phyloP scores from a whole-genome alignment of 2,888 invertebrate species.

The Lepidocyrtoides sp. region DNA sequence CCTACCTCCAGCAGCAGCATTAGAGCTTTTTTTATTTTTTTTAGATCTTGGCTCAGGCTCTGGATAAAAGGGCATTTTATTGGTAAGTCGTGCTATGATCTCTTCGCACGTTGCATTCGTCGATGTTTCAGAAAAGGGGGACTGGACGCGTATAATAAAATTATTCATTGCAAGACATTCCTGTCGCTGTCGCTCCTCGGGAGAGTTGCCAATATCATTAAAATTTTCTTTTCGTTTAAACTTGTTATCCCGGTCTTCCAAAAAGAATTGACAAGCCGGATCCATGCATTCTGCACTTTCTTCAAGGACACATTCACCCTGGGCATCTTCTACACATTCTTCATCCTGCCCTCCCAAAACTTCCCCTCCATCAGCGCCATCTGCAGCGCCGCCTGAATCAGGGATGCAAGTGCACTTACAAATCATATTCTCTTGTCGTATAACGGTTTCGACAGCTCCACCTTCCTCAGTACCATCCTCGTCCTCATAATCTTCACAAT shows the following conservation, averaged over 20 bases:
- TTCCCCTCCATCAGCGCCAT: neutral
- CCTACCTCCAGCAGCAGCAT: no score
- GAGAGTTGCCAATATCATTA: neutral
- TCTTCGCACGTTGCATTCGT: constrained; percentile 63
- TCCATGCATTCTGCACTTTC: constrained; percentile 69
- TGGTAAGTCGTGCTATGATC: constrained; percentile 64
- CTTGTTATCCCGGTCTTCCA: constrained; percentile 10
- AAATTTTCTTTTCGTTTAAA: constrained; percentile 11
- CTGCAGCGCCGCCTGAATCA: neutral
- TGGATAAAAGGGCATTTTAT: constrained; percentile 32
- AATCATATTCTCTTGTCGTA: no score
- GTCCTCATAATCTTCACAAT: neutral
- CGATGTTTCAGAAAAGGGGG: constrained; percentile 61
- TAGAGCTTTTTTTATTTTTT: neutral
- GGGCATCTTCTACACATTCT: constrained; percentile 73
- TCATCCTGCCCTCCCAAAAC: constrained; percentile 60
- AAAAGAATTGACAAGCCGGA: constrained; percentile 35
- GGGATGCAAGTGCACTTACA: no score
- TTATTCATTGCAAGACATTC: constrained; percentile 65
- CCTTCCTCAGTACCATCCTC: neutral
- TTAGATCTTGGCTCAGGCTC: constrained; percentile 45
- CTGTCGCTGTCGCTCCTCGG: neutral
- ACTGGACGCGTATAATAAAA: constrained; percentile 69
- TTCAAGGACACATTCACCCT: constrained; percentile 72
- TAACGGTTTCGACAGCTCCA: neutral